Percentiles rank a stretch among this genome's conserved stretches.
Evolutionary conservation across 1,140 invertebrate species (phyloP).

Genomic region (Piezodorus guildinii): DNA sequence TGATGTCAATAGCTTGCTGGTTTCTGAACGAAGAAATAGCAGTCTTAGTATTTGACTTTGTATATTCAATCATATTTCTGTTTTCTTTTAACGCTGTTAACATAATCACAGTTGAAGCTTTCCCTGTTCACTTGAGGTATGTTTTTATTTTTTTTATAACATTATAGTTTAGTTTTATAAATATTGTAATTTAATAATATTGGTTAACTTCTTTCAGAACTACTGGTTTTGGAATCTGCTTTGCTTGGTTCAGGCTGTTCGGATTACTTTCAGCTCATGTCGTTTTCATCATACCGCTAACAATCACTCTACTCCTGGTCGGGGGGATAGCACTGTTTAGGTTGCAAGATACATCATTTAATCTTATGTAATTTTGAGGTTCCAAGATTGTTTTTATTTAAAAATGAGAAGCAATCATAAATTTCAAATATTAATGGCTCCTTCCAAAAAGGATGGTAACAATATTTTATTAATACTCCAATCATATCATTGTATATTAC

Average conservation of each 20-base stretch:
- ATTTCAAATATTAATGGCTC: too few relatives aligned
- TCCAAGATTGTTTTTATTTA: too few relatives aligned
- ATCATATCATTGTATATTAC: too few relatives aligned
- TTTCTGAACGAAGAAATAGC: not conserved
- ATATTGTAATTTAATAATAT: too few relatives aligned
- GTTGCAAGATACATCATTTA: constrained; percentile 11
- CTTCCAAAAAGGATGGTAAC: too few relatives aligned
- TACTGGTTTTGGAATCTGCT: constrained; percentile 13
- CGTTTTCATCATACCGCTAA: not conserved
- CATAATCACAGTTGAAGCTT: constrained; percentile 19
- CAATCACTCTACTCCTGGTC: not conserved
- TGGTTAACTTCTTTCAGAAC: not conserved
- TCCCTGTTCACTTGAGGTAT: constrained; percentile 19
- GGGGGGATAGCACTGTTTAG: constrained; percentile 12
- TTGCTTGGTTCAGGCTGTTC: constrained; percentile 10
- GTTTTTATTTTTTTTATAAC: too few relatives aligned
- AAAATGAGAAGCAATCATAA: too few relatives aligned
- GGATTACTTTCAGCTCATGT: not conserved
- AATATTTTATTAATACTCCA: too few relatives aligned
- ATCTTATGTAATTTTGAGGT: constrained; percentile 9
- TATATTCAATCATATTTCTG: constrained; percentile 16
- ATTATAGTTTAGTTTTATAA: too few relatives aligned
- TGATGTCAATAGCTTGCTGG: not conserved
- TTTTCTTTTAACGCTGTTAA: constrained; percentile 19
- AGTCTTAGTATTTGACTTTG: constrained; percentile 14